Conservation (phyloP, 2,113 vertebrate genomes). For the Theristicus caerulescens region DNA sequence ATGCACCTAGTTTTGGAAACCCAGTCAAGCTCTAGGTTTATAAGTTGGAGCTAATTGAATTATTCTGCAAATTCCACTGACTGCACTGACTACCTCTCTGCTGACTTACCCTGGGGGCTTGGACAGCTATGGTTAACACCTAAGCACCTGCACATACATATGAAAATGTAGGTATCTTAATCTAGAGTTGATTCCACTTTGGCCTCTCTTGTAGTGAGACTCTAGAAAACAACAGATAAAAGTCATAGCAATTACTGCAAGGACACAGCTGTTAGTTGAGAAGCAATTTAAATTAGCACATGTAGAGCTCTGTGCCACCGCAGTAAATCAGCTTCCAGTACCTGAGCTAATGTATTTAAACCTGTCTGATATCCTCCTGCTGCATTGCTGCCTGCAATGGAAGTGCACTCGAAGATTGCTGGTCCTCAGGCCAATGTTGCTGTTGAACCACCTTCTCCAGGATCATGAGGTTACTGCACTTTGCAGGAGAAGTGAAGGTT, state of each 20-base stretch:
- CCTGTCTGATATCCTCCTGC: neutral
- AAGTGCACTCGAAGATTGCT: neutral
- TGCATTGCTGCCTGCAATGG: neutral
- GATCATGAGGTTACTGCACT: neutral
- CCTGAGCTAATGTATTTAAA: neutral
- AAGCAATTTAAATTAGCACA: neutral
- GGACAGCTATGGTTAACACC: neutral
- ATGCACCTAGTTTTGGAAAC: neutral
- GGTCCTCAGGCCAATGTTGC: neutral
- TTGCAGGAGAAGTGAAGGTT: neutral
- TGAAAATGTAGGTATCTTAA: neutral
- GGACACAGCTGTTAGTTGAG: conserved; percentile 22
- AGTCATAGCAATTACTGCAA: conserved; percentile 18
- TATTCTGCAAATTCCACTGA: neutral
- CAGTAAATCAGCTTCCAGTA: conserved; percentile 4
- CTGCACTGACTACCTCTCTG: neutral
- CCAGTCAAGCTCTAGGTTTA: neutral
- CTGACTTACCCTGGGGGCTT: neutral
- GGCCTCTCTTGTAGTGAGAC: neutral
- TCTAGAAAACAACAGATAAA: neutral
- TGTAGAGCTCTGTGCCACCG: neutral
- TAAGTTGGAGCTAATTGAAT: neutral
- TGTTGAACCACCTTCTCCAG: neutral
- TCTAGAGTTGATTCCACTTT: neutral
- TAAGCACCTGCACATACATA: neutral